Evolutionary conservation across 1,140 invertebrate species (phyloP).

Genomic region (Drosophila arawakana): DNA sequence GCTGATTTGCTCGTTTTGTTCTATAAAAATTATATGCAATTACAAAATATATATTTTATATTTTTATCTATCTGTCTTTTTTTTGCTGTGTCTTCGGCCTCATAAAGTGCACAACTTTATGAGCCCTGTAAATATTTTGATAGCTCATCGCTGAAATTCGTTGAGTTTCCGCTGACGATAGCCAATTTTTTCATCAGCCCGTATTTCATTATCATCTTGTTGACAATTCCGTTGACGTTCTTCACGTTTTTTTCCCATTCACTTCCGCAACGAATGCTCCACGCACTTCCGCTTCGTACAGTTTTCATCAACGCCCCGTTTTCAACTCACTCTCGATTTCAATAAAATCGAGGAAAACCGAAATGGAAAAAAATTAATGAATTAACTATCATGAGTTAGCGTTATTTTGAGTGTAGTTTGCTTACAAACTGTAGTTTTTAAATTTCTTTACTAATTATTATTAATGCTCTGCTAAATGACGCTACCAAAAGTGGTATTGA

Average conservation of each 20-base stretch:
- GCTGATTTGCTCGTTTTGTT: conserved; percentile 59
- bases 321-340: conserved; percentile 39
- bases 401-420: neutral
- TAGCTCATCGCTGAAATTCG: conserved; percentile 53
- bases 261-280: conserved; percentile 34
- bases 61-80: conserved; percentile 11
- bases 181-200: conserved; percentile 32
- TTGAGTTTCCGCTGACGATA: conserved; percentile 57
- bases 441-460: conserved; percentile 42
- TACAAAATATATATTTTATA: conserved; percentile 39
- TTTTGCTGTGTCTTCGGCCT: conserved; percentile 5
- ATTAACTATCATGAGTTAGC: conserved; percentile 59
- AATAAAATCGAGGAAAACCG: conserved; percentile 2
- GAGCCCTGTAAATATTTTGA: conserved; percentile 79
- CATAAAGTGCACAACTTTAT: conserved; percentile 70
- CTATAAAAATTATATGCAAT: conserved; percentile 81
- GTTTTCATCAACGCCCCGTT: conserved; percentile 24
- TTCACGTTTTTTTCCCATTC: conserved; percentile 5
- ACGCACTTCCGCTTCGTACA: conserved; percentile 35
- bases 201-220: conserved; percentile 22
- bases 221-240: conserved; percentile 19
- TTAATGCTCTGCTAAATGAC: conserved; percentile 46
- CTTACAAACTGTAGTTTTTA: conserved; percentile 4
- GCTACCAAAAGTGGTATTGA: conserved; percentile 4
- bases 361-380: conserved; percentile 2